These are phyloP conservation scores for Smittia aterrima DNA, from an alignment of 2,888 invertebrate species.

Conservation along the genomic window DNA sequence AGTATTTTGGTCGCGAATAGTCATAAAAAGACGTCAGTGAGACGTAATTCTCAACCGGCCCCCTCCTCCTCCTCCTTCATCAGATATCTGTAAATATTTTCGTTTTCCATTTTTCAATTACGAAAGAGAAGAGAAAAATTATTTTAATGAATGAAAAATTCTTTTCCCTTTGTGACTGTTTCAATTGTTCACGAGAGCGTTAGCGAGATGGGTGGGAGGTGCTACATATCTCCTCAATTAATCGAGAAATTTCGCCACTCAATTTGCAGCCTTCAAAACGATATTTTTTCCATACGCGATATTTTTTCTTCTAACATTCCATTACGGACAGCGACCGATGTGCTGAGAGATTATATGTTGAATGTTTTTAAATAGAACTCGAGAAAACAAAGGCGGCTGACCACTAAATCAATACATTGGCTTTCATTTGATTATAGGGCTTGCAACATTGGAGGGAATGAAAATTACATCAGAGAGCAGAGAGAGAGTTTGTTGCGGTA, in stretches of 20 bases:
- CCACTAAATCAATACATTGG: too few species aligned
- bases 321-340: too few species aligned
- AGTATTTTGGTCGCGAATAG: background rate
- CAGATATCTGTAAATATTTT: slow-evolving; percentile 14
- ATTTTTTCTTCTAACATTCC: too few species aligned
- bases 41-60: background rate
- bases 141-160: slow-evolving; percentile 1
- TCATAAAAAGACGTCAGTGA: background rate
- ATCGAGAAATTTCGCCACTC: background rate
- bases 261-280: too few species aligned
- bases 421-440: too few species aligned
- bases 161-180: background rate
- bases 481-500: too few species aligned
- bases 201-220: background rate
- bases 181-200: background rate
- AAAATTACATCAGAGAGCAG: too few species aligned
- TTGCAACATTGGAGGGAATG: too few species aligned
- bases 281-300: too few species aligned
- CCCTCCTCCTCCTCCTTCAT: background rate
- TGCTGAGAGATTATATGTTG: too few species aligned
- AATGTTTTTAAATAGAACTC: too few species aligned
- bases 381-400: too few species aligned
- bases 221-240: background rate
- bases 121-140: background rate
- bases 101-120: slow-evolving; percentile 13